phyloP scores from a whole-genome alignment of 2,888 invertebrate species.

The Cephalotes varians region DNA sequence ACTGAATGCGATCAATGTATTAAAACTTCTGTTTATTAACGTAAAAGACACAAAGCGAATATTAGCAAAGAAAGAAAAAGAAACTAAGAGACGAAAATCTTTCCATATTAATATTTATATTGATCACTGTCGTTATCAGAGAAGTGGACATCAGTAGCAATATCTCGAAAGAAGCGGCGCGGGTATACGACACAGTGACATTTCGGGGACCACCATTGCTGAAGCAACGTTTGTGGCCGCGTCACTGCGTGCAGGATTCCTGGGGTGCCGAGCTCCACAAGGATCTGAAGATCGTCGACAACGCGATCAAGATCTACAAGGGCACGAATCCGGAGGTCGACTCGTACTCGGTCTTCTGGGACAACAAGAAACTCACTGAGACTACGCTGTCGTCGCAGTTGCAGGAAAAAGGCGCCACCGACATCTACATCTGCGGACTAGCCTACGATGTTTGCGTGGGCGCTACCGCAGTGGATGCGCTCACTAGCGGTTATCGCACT shows the following conservation, averaged over 20 bases:
- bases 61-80: not conserved
- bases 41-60: not conserved
- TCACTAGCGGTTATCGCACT: conserved; percentile 96
- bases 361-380: conserved; percentile 96
- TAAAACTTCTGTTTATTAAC: not conserved
- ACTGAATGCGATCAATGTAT: too few relatives aligned
- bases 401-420: conserved; percentile 92
- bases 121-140: conserved; percentile 65
- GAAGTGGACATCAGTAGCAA: conserved; percentile 82
- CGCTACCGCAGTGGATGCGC: conserved; percentile 94
- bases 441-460: conserved; percentile 98
- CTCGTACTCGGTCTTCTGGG: conserved; percentile 99
- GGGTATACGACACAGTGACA: conserved; percentile 96
- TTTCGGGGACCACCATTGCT: conserved; percentile 95
- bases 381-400: conserved; percentile 94
- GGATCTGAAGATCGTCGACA: conserved; percentile 93
- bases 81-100: not conserved
- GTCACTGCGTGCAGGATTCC: conserved; percentile 97
- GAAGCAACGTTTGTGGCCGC: conserved; percentile 97
- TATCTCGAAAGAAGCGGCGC: conserved; percentile 88
- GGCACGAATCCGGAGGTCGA: conserved; percentile 98
- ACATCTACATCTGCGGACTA: conserved; percentile 97
- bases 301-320: conserved; percentile 94
- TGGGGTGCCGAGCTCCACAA: conserved; percentile 98
- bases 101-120: not conserved